These are phyloP conservation scores for Acrobasis suavella DNA, from an alignment of 2,888 invertebrate genomes.

Conservation along the genomic window DNA sequence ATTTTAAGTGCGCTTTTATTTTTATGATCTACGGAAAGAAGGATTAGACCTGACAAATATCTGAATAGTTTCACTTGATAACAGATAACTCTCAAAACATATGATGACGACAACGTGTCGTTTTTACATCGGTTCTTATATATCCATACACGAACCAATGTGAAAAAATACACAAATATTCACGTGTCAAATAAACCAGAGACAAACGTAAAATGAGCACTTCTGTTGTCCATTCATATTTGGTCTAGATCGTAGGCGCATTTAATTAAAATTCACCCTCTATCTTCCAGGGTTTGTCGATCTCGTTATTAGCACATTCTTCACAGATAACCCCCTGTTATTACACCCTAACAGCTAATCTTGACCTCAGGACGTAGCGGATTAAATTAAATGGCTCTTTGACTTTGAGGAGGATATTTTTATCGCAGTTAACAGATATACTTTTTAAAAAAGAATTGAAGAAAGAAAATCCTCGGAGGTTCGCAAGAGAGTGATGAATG, in stretches of 20 bases:
- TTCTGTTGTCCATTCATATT: background rate
- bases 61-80: no score
- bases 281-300: constrained; percentile 67
- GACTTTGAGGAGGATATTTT: constrained; percentile 15
- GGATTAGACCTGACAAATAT: no score
- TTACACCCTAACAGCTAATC: constrained; percentile 17
- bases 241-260: constrained; percentile 61
- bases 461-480: background rate
- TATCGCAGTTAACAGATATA: background rate
- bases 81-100: no score
- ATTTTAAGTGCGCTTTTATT: no score
- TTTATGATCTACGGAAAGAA: no score
- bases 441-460: background rate
- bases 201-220: background rate
- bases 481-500: background rate
- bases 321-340: constrained; percentile 37
- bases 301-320: constrained; percentile 74
- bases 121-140: no score
- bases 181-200: no score
- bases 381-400: constrained; percentile 23
- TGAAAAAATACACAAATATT: no score
- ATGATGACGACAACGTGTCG: no score
- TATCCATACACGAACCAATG: no score
- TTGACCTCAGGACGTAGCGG: constrained; percentile 19
- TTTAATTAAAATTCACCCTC: constrained; percentile 81